phyloP scores from a whole-genome alignment of 2,888 invertebrate genomes.

The Lutraria lutraria region DNA sequence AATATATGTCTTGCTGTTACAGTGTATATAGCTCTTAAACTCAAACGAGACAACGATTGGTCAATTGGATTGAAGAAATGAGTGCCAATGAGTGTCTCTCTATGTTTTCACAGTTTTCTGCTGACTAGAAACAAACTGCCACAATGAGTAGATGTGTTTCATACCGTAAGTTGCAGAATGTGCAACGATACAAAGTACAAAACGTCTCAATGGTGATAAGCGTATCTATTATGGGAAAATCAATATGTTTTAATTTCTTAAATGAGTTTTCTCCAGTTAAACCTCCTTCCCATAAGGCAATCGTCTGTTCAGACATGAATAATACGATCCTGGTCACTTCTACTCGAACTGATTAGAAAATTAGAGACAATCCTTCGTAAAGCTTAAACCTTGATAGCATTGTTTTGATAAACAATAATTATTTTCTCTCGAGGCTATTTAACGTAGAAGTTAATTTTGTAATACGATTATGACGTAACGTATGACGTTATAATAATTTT shows the following conservation, averaged over 20 bases:
- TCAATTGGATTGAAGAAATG: too few species aligned
- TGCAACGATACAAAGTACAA: not conserved
- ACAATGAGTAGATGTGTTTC: too few species aligned
- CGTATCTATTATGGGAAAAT: not conserved
- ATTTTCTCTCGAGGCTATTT: not conserved
- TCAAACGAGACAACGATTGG: too few species aligned
- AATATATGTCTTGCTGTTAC: too few species aligned
- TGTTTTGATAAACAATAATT: not conserved
- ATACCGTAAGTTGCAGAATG: not conserved
- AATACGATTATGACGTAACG: not conserved
- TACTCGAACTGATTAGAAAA: not conserved
- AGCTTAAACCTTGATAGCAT: too few species aligned
- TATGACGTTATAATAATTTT: too few species aligned
- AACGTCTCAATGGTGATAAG: not conserved
- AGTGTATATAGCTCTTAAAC: too few species aligned
- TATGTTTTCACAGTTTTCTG: too few species aligned
- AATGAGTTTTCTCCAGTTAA: not conserved
- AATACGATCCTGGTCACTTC: slow-evolving; percentile 3
- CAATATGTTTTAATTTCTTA: slow-evolving; percentile 3
- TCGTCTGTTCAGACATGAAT: not conserved
- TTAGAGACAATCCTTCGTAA: not conserved
- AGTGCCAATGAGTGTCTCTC: too few species aligned
- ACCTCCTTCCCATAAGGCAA: not conserved
- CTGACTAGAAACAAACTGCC: too few species aligned
- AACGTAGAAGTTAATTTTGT: not conserved